phyloP scores from a whole-genome alignment of 2,797 vertebrate species.

The Gallinago solitaria region DNA sequence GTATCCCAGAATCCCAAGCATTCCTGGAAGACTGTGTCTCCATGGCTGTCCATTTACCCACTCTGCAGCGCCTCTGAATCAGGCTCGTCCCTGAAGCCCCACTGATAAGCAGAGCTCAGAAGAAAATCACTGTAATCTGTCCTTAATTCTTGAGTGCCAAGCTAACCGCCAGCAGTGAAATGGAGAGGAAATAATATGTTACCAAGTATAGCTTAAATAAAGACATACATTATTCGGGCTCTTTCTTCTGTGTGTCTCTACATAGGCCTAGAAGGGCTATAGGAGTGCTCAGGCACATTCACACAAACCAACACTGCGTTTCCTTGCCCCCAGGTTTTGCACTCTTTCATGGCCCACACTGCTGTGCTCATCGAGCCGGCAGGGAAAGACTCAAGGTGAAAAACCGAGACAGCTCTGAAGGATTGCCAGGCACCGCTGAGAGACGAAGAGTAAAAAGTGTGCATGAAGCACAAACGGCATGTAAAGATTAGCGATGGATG shows the following conservation, averaged over 20 bases:
- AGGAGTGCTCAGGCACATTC: neutral
- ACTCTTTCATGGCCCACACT: neutral
- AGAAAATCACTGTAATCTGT: conserved; percentile 68
- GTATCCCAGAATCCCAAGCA: neutral
- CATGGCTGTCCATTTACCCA: conserved; percentile 7
- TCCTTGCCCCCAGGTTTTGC: neutral
- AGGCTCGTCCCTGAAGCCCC: conserved; percentile 46
- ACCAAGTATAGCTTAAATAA: conserved; percentile 60
- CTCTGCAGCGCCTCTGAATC: neutral
- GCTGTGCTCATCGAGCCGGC: neutral
- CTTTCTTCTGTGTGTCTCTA: conserved; percentile 20
- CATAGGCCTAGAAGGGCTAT: neutral
- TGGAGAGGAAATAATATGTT: conserved; percentile 59
- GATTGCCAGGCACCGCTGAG: neutral
- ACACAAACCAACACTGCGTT: neutral
- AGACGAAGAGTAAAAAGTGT: neutral
- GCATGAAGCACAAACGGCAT: neutral
- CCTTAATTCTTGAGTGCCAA: conserved; percentile 61
- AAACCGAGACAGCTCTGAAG: conserved; percentile 1
- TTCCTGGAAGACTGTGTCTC: conserved; percentile 3
- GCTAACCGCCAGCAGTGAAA: conserved; percentile 35
- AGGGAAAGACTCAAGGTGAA: conserved; percentile 9
- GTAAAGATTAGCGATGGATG: neutral
- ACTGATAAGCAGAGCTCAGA: conserved; percentile 49
- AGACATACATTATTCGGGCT: neutral